Base-by-base conservation (phyloP, 2,888 invertebrate genomes). In the Acleris literana region DNA sequence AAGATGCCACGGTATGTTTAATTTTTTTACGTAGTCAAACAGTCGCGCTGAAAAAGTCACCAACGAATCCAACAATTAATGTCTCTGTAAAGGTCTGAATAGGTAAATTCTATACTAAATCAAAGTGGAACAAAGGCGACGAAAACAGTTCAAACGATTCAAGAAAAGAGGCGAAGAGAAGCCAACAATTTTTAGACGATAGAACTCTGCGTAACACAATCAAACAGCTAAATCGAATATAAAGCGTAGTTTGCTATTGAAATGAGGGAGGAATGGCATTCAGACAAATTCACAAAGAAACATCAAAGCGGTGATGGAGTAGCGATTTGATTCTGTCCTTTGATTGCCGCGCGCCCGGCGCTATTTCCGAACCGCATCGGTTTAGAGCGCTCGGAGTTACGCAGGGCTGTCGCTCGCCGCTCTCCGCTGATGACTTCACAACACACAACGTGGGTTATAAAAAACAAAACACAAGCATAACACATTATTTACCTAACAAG, bases 281-380 rank as follows among this genome's bases (percentile, higher is more conserved):
- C 79, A 79, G 81, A 83, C 81, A 84, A 83, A 83, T 83, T 82
- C 80, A 81, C 81, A 81, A 82, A 82, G 82, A 80, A 81, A 89
- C 88, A 82, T 90, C 90, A 91, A 90, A 91, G 87, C 79, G 74
- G 74, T 72, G 73, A 78, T 73, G 76, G 77, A 81, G 78, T 76
- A 76, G 79, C 79, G 81, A 85, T 87, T 85, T 85, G 86, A 90
- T 87, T 83, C 85, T 77, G 80, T 84, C 83, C 85, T 88, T 88
- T 90, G 87, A 90, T 90, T 89, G 82, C 81, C 73, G 76, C 72
- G 74, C 69, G 78, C 81, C 75, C 75, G 77, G 77, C 71, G 82
- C 85, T 88, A 88, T 89, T 88, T 88, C 78, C 57, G 66, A 66
- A 62, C 62, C 46, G 48, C 66, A 66, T 61, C 66, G 46, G 46